Evolutionary conservation across 2,113 vertebrate genomes (phyloP).

Genomic region (Microtus ochrogaster): DNA sequence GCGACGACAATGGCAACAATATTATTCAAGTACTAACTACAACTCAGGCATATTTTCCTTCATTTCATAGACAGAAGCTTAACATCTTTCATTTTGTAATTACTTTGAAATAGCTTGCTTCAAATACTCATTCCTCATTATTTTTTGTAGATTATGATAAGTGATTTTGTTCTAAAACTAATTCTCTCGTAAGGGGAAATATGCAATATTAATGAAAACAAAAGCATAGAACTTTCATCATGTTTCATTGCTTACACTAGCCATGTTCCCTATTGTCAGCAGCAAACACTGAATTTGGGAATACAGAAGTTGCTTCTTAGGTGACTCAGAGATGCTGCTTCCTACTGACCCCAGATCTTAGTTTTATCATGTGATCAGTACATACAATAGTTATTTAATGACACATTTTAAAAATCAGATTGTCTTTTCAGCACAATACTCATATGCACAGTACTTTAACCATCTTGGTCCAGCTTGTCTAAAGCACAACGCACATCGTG

Average conservation of each 20-base stretch:
- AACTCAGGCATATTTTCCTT: background rate
- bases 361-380: background rate
- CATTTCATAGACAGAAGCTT: background rate
- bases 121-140: background rate
- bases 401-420: background rate
- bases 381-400: background rate
- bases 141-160: background rate
- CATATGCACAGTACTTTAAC: background rate
- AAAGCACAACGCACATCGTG: fast-evolving
- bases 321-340: background rate
- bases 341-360: background rate
- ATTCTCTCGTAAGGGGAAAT: background rate
- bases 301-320: background rate
- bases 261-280: background rate
- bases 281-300: background rate
- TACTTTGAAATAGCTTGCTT: background rate
- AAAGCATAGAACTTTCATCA: background rate
- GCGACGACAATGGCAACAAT: fast-evolving
- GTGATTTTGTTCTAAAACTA: background rate
- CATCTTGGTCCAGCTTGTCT: background rate
- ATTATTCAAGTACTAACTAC: background rate
- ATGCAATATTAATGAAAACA: background rate
- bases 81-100: background rate
- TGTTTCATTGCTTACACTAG: background rate
- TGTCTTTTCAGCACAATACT: background rate